Evolutionary conservation across 2,797 vertebrate species (phyloP).

Genomic region (Sus cebifrons): DNA sequence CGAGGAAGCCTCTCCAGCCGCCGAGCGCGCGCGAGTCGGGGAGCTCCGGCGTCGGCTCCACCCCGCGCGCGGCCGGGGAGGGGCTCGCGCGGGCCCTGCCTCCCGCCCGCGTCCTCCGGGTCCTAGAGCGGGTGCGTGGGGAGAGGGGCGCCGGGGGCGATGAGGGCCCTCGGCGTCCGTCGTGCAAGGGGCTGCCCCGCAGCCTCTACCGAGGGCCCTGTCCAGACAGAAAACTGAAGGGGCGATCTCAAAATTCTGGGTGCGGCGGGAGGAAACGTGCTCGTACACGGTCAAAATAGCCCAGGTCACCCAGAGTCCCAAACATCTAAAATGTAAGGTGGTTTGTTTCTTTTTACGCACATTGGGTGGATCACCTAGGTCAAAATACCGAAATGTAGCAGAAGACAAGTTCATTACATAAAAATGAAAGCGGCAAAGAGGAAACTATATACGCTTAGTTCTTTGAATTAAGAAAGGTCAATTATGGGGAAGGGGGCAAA

Average conservation of each 20-base stretch:
- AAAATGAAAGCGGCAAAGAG: slow-evolving; percentile 15
- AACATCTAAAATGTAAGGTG: neutral
- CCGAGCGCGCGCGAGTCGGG: accelerated
- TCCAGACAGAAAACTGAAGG: neutral
- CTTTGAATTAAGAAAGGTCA: slow-evolving; percentile 57
- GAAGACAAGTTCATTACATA: neutral
- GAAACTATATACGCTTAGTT: slow-evolving; percentile 1
- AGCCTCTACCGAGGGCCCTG: neutral
- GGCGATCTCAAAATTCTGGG: neutral
- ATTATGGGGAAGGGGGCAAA: neutral
- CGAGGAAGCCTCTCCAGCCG: neutral
- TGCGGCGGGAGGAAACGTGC: neutral
- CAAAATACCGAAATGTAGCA: neutral
- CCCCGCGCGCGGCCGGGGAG: neutral
- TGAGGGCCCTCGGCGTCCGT: too few species aligned
- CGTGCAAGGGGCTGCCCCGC: neutral
- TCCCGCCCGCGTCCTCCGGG: neutral
- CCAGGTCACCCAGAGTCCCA: neutral
- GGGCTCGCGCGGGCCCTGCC: neutral
- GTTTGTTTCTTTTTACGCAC: slow-evolving; percentile 29
- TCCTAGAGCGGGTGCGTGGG: neutral
- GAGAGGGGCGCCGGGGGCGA: accelerated
- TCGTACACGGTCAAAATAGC: neutral
- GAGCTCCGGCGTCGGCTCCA: neutral
- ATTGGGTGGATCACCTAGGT: neutral